Conservation (phyloP, 2,113 vertebrate species). For the Australoheros scitulus region DNA sequence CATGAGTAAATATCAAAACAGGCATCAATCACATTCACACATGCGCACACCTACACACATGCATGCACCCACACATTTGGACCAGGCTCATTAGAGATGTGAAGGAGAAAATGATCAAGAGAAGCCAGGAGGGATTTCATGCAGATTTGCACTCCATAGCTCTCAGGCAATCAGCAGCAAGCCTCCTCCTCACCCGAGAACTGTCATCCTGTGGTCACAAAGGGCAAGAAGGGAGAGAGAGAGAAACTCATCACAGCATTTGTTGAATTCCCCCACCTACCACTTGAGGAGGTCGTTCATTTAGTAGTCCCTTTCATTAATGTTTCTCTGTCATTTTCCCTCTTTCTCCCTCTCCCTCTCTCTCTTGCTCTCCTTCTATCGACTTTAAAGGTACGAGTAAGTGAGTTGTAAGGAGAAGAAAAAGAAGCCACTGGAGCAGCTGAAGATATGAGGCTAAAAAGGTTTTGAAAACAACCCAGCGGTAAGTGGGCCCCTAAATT, state of each 20-base stretch:
- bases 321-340: conserved; percentile 73
- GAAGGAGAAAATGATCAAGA: conserved; percentile 68
- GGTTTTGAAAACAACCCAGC: conserved; percentile 76
- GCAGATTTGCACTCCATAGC: conserved; percentile 67
- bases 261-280: conserved; percentile 59
- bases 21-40: neutral
- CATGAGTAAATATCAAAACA: conserved; percentile 6
- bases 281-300: conserved; percentile 72
- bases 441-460: conserved; percentile 81
- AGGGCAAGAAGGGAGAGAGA: conserved; percentile 45
- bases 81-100: conserved; percentile 64
- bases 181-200: conserved; percentile 60
- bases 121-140: conserved; percentile 65
- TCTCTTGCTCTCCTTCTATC: conserved; percentile 21
- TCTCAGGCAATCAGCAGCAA: conserved; percentile 72
- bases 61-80: conserved; percentile 33
- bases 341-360: conserved; percentile 33
- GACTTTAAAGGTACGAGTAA: conserved; percentile 71
- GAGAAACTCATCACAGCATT: conserved; percentile 58
- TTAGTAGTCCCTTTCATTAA: conserved; percentile 78
- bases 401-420: conserved; percentile 47
- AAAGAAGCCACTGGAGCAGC: conserved; percentile 62
- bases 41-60: conserved; percentile 11
- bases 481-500: conserved; percentile 69
- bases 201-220: conserved; percentile 63